Evolutionary conservation across 2,888 invertebrate species (phyloP).

Genomic region (Protodeltote pygarga): DNA sequence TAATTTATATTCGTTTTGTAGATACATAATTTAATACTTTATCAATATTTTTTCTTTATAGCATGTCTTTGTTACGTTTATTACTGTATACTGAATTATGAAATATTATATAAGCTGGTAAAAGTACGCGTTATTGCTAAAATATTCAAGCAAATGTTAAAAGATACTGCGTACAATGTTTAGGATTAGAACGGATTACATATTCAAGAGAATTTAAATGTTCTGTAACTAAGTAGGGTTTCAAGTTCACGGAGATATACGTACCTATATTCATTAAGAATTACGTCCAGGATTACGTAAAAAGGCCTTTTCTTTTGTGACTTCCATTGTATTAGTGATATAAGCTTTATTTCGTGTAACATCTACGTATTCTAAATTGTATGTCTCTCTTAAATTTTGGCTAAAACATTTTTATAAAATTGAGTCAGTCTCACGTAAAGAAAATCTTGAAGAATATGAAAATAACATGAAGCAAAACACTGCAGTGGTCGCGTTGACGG

Average conservation of each 20-base stretch:
- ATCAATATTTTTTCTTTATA: conserved; percentile 14
- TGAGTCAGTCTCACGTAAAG: neutral
- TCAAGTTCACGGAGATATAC: conserved; percentile 19
- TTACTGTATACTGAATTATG: conserved; percentile 14
- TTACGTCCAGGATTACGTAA: conserved; percentile 33
- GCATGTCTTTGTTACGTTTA: conserved; percentile 27
- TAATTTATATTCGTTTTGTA: neutral
- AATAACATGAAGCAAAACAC: conserved; percentile 19
- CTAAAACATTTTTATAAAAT: neutral
- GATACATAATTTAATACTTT: neutral
- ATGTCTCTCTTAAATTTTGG: neutral
- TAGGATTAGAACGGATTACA: conserved; percentile 34
- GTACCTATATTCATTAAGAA: conserved; percentile 8
- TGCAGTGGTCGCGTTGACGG: conserved; percentile 43
- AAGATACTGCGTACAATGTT: conserved; percentile 28
- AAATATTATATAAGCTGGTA: conserved; percentile 29
- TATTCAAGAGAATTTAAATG: conserved; percentile 42
- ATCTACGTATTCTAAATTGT: neutral
- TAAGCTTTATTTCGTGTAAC: conserved; percentile 8
- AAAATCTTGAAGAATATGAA: conserved; percentile 5
- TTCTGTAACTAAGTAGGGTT: conserved; percentile 33
- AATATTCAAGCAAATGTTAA: conserved; percentile 28
- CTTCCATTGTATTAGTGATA: neutral
- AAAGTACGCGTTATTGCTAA: conserved; percentile 22
- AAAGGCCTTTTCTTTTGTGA: conserved; percentile 14